Evolutionary conservation across 2,888 invertebrate genomes (phyloP), one percentile per base, ranked within the genome.

Genomic region (Clanis bilineata): DNA sequence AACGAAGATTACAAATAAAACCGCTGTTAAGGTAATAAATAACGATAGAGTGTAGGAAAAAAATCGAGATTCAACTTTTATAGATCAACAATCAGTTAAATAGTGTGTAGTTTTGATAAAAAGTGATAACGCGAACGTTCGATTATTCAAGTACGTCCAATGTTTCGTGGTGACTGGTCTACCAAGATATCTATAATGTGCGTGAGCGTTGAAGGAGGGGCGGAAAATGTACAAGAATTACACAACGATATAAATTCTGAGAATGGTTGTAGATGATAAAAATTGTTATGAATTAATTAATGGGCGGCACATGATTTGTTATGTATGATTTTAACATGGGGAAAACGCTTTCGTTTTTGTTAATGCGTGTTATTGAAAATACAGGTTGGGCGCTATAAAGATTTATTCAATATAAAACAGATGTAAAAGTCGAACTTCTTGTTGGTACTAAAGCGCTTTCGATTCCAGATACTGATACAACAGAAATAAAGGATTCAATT

Each of bases 81-180:
- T 15, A 41, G 83, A 85, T 84, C 84, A 85, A 85, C 71, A 83
- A 75, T 81, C 86, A 76, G 74, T 82, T 81, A 83, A 85, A 85
- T 82, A 82, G 83, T 85, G 83, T 82, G 74, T 81, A 86, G 75
- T 68, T 66, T 69, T 36, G 72, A 82, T 82, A 87, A 86, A 85
- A 87, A 88, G 67, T 79, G 77, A 86, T 85, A 80, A 81, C n/a
- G n/a, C n/a, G n/a, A n/a, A n/a, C 76, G 69, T 60, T 66, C 83
- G 79, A 88, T 89, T 89, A 88, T 90, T 85, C 84, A 88, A 88
- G 87, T 88, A 89, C 89, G 90, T 89, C 83, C 71, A 66, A 60
- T 62, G 57, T 63, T 66, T 67, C 59, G 70, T 76, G 77, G 79
- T 78, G 78, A 83, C 79, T 73, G 80, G 76, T 73, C 77, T 71